Base-by-base conservation (phyloP, 2,888 invertebrate species). In the Melanotus villosus region DNA sequence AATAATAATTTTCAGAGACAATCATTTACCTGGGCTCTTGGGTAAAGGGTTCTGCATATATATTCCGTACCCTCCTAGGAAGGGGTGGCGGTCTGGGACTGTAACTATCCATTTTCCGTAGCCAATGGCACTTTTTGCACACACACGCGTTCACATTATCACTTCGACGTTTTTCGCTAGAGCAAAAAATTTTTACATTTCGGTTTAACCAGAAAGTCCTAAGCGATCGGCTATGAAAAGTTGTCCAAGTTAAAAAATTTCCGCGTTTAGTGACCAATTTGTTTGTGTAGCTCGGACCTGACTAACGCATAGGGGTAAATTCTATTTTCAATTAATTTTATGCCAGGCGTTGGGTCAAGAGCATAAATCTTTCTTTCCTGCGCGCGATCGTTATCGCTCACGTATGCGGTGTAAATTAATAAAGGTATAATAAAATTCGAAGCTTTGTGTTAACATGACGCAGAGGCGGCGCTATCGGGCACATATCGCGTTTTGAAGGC, bases 31-130 rank as follows among this genome's bases (percentile, higher is more conserved):
- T 85, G 78, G 81, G 80, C 74, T 85, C 84, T 80, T 90, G 90
- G 75, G 89, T 87, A 85, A 90, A 90, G 78, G 90, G 90, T 80
- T 90, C 90, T 38, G 90, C 90, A 79, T 90, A 90, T 84, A 90
- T 90, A 83, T 90, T 90, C 81, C 90, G 85, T 79, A 89, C 88
- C 82, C 89, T 88, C 73, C 90, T 86, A 70, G 90, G 88, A 73
- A 90, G 87, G 76, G 90, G 87, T 72, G 90, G 90, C 75, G 90
- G 90, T 75, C 89, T 88, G 72, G 89, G 88, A 58, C 89, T 87
- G 87, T 89, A 87, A 86, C 88, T 88, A 88, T 90, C 87, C 90
- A 90, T 90, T 71, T 73, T 76, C 74, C 68, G 71, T 52, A 58
- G 57, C 60, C 54, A 47, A 69, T 70, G 69, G 69, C 72, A 73